Percentiles rank a stretch among this genome's conserved stretches.
phyloP scores from a whole-genome alignment of 1,140 invertebrate species.

The Drosophila asahinai region DNA sequence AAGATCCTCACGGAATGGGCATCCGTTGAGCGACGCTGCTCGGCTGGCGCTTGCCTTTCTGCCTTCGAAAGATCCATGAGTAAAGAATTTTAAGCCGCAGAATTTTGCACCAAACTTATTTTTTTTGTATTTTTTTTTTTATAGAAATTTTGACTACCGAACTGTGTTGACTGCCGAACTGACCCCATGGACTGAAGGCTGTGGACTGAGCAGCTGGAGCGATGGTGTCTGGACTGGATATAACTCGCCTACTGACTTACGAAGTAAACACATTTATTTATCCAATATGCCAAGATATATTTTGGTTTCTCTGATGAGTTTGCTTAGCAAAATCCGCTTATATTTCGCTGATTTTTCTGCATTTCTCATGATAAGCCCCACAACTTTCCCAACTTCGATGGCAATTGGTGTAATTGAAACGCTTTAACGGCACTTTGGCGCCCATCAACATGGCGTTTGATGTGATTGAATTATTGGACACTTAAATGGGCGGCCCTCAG shows the following conservation, averaged over 20 bases:
- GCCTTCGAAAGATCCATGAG: slow-evolving; percentile 32
- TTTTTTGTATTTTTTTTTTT: neutral
- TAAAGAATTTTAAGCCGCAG: neutral
- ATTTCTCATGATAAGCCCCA: slow-evolving; percentile 36
- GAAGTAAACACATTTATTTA: too few species aligned
- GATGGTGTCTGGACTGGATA: neutral
- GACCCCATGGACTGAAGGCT: slow-evolving; percentile 26
- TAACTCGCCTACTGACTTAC: slow-evolving; percentile 41
- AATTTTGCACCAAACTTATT: neutral
- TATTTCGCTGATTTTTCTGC: slow-evolving; percentile 11
- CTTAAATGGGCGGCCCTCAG: slow-evolving; percentile 74
- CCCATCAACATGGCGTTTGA: slow-evolving; percentile 76
- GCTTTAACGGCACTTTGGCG: slow-evolving; percentile 74
- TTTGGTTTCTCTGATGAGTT: neutral
- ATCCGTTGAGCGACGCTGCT: neutral
- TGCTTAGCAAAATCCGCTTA: too few species aligned
- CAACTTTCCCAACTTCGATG: slow-evolving; percentile 57
- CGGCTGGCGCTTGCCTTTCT: slow-evolving; percentile 18
- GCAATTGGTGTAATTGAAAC: slow-evolving; percentile 79
- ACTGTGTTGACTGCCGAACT: slow-evolving; percentile 26
- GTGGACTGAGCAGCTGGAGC: neutral
- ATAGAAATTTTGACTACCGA: slow-evolving; percentile 41
- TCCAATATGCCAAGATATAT: neutral
- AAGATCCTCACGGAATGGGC: slow-evolving; percentile 3
- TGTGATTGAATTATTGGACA: slow-evolving; percentile 83